Evolutionary conservation across 2,888 invertebrate genomes (phyloP), one percentile per base, ranked within the genome.

Genomic region (Thymelicus sylvestris): DNA sequence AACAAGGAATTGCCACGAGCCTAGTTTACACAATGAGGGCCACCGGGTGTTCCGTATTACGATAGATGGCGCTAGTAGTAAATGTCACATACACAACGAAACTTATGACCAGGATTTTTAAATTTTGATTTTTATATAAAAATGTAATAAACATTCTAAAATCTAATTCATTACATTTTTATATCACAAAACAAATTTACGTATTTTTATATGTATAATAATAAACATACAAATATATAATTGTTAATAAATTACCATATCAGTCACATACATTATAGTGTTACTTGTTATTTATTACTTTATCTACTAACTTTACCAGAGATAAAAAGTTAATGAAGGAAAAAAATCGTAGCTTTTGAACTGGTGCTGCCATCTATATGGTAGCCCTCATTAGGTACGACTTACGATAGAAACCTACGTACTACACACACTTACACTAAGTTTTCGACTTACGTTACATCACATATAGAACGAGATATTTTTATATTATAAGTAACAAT

Each of bases 401-500:
- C 84, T 86, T 87, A 87, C 64, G 81, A 80, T 31, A 83, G 83
- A 85, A 86, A 75, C 74, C 82, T 89, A 89, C 71, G 78, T 79
- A 83, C 79, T 84, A 86, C 77, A 78, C 81, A 84, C 81, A 85
- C 84, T 85, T 88, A 79, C 31, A 24, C 79, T 75, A 79, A 71
- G 44, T 61, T 59, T 44, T 73, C 83, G 81, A 91, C 93, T 93
- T 93, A 93, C 77, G 82, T 89, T 91, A 93, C 92, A 93, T 93
- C 93, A 93, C 93, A 93, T 91, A 83, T 89, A 91, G 86, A 93
- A 90, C 92, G 92, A 93, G 92, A 93, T 91, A 89, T 87, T 82
- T 84, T 85, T 83, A 66, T 80, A 79, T 76, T 82, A 86, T 87
- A 90, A 89, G 86, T 88, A 89, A 89, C 86, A 89, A 87, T 86